These are phyloP conservation scores for Yasuhikotakia modesta DNA, from an alignment of 2,797 vertebrate species.

Conservation along the genomic window DNA sequence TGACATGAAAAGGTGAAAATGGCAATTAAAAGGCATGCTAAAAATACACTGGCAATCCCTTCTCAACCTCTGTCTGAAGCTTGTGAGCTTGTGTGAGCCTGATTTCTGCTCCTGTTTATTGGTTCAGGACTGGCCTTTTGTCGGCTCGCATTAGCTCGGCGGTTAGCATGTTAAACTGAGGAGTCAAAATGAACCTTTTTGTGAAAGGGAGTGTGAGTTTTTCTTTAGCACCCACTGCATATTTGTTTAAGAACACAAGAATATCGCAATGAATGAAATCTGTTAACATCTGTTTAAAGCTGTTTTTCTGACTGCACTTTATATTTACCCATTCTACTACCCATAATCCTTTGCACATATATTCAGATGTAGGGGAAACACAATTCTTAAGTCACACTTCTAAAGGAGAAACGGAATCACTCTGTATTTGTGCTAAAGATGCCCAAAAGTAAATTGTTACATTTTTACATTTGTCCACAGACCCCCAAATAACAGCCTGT, in stretches of 20 bases:
- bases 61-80: slow-evolving; percentile 49
- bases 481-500: too few relatives aligned
- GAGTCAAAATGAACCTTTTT: slow-evolving; percentile 50
- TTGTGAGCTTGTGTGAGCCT: slow-evolving; percentile 13
- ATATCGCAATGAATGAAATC: neutral
- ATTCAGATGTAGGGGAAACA: neutral
- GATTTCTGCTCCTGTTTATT: slow-evolving; percentile 23
- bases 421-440: too few relatives aligned
- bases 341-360: neutral
- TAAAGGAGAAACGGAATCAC: too few relatives aligned
- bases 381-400: neutral
- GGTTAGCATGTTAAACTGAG: slow-evolving; percentile 4
- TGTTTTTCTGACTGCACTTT: neutral
- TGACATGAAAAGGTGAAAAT: slow-evolving; percentile 68
- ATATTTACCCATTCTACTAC: neutral
- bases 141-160: slow-evolving; percentile 31
- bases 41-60: slow-evolving; percentile 59
- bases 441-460: too few relatives aligned
- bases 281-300: neutral
- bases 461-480: too few relatives aligned
- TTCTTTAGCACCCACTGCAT: slow-evolving; percentile 21
- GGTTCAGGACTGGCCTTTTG: slow-evolving; percentile 28
- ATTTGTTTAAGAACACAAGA: neutral
- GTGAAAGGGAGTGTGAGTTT: slow-evolving; percentile 61
- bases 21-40: slow-evolving; percentile 70